These are phyloP conservation scores for Acanthoscelides obtectus DNA, from an alignment of 2,888 invertebrate genomes.

Conservation along the genomic window DNA sequence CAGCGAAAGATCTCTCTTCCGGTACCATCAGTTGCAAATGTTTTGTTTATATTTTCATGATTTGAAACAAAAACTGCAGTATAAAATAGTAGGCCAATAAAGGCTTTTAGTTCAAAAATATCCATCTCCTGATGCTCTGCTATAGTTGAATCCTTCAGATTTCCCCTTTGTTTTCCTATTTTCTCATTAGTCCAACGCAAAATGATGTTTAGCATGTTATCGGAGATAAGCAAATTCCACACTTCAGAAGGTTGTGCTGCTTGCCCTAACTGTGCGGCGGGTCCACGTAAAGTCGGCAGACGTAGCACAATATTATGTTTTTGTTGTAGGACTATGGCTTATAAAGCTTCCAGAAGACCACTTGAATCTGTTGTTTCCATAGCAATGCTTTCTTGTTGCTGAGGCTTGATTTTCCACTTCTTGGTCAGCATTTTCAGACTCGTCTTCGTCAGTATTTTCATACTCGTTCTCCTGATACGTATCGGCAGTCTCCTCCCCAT, in stretches of 20 bases:
- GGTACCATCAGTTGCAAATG: background rate
- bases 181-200: conserved; percentile 3
- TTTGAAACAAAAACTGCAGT: conserved; percentile 4
- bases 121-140: background rate
- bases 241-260: conserved; percentile 3
- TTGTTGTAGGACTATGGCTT: background rate
- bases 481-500: background rate
- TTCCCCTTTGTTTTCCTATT: conserved; percentile 3
- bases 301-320: conserved; percentile 4
- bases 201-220: conserved; percentile 2
- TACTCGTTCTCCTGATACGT: background rate
- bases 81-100: conserved; percentile 3
- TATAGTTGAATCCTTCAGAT: background rate
- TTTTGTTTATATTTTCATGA: background rate
- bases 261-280: background rate
- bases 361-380: too few species aligned
- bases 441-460: background rate
- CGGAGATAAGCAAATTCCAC: conserved; percentile 1
- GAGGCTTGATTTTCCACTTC: background rate
- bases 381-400: too few species aligned
- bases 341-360: conserved; percentile 2
- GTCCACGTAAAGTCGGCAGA: conserved; percentile 3
- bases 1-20: too few species aligned
- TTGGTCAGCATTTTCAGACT: background rate
- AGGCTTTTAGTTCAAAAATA: conserved; percentile 4